These are phyloP conservation scores for Phymatocera aterrima DNA, from an alignment of 2,888 invertebrate species.

Conservation along the genomic window DNA sequence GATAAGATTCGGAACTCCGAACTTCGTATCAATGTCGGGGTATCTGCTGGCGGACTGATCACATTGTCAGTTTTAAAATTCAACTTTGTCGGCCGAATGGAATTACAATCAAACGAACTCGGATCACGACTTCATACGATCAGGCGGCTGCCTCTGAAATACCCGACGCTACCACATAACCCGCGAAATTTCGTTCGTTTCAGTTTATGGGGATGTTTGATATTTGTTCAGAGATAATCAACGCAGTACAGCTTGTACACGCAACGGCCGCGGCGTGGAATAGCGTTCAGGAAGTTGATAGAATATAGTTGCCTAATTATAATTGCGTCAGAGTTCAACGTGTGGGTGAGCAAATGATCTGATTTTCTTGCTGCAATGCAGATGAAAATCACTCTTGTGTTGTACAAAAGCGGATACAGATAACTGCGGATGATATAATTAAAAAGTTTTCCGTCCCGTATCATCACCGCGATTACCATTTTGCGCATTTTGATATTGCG, in stretches of 20 bases:
- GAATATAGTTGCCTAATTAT: conserved; percentile 29
- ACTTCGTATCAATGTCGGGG: not conserved
- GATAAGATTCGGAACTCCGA: not conserved
- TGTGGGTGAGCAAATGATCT: not conserved
- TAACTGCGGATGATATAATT: not conserved
- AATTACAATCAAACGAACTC: conserved; percentile 32
- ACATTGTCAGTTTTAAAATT: conserved; percentile 16
- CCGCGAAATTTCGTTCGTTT: not conserved
- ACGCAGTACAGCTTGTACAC: too few species aligned
- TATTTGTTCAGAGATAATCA: not conserved
- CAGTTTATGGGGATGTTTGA: conserved; percentile 10
- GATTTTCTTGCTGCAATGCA: not conserved
- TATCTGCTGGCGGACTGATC: not conserved
- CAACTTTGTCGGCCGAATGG: conserved; percentile 31
- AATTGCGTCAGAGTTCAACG: conserved; percentile 12
- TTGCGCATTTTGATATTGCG: not conserved
- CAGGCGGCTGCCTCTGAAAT: conserved; percentile 9
- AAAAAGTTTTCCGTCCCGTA: not conserved
- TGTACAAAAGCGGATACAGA: not conserved
- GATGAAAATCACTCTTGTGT: not conserved
- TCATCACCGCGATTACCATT: not conserved
- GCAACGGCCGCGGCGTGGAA: not conserved
- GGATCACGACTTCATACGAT: not conserved
- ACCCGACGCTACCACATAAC: not conserved
- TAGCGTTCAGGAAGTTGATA: not conserved